These are phyloP conservation scores for Neodontobutis hainanensis DNA, from an alignment of 2,113 vertebrate genomes.

Conservation along the genomic window DNA sequence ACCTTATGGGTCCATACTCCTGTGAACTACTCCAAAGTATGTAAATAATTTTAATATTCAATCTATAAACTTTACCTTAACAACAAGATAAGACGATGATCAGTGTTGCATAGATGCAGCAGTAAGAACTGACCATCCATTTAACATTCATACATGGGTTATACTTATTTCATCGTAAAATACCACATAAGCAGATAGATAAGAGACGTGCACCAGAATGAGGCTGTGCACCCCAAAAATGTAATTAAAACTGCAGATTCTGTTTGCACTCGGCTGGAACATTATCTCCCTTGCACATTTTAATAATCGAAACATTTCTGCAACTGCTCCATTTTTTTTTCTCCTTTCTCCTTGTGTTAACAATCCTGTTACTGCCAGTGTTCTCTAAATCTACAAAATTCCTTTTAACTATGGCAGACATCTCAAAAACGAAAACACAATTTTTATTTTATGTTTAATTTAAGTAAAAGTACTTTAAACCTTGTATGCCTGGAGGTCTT, in stretches of 20 bases:
- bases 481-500: conserved; percentile 9
- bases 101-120: background rate
- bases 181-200: background rate
- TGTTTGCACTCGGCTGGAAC: conserved; percentile 9
- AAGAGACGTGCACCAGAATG: background rate
- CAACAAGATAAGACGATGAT: background rate
- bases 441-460: background rate
- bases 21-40: too few species aligned
- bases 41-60: too few species aligned
- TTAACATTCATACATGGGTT: background rate
- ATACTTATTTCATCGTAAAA: background rate
- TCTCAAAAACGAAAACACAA: conserved; percentile 10
- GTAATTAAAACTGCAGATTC: conserved; percentile 23
- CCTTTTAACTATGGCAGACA: background rate
- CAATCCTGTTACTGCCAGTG: conserved; percentile 4
- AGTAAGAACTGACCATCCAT: background rate
- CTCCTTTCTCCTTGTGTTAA: background rate
- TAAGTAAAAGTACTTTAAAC: conserved; percentile 4
- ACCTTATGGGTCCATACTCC: too few species aligned
- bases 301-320: conserved; percentile 23
- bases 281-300: conserved; percentile 9
- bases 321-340: conserved; percentile 2
- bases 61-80: too few species aligned
- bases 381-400: background rate
- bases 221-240: conserved; percentile 12